phyloP scores from a whole-genome alignment of 2,888 invertebrate species.

The Eilema depressum region DNA sequence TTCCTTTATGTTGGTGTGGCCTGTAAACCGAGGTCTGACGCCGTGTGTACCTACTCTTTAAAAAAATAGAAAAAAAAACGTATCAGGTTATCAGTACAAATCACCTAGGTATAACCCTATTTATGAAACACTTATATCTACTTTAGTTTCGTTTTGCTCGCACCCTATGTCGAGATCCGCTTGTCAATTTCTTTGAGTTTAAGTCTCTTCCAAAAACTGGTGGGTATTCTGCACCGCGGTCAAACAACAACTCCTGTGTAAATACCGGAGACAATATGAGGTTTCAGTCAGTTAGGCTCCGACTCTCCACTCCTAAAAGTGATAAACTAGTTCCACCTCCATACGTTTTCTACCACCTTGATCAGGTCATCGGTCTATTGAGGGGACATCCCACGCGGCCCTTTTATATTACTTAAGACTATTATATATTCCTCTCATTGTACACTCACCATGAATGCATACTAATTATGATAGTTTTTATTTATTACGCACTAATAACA shows the following conservation, averaged over 20 bases:
- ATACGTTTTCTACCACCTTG: not conserved
- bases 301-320: not conserved
- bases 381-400: not conserved
- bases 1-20: too few species aligned
- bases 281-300: not conserved
- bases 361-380: not conserved
- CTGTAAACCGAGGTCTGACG: too few species aligned
- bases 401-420: not conserved
- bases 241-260: not conserved
- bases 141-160: too few species aligned
- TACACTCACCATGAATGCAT: not conserved
- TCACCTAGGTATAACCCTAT: not conserved
- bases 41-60: too few species aligned
- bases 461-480: slow-evolving; percentile 5
- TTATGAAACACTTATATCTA: not conserved
- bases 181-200: not conserved
- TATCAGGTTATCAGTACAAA: too few species aligned
- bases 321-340: not conserved
- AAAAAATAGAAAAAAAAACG: too few species aligned
- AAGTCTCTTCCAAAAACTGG: not conserved
- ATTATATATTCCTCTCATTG: not conserved
- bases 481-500: slow-evolving; percentile 10
- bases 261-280: not conserved
- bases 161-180: too few species aligned
- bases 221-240: not conserved